These are phyloP conservation scores for Brienomyrus brachyistius DNA, from an alignment of 2,113 vertebrate species.

Conservation along the genomic window DNA sequence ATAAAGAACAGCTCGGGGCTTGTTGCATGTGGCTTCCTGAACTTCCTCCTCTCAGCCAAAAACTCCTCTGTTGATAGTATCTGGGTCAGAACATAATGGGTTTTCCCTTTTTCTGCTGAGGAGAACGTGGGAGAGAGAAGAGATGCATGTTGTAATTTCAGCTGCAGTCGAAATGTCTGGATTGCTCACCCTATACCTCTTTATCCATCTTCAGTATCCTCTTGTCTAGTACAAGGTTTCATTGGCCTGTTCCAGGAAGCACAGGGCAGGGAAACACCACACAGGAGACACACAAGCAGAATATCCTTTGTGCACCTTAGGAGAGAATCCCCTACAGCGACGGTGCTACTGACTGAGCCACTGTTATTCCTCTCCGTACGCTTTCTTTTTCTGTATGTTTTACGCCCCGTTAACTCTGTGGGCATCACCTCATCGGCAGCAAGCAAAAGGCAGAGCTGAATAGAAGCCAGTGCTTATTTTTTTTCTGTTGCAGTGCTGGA, in stretches of 20 bases:
- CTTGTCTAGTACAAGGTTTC: background rate
- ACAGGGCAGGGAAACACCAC: background rate
- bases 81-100: background rate
- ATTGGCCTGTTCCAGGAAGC: background rate
- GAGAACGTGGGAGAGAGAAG: background rate
- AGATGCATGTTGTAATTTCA: background rate
- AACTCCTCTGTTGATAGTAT: background rate
- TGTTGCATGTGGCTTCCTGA: background rate
- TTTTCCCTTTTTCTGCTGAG: background rate
- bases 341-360: background rate
- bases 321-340: background rate
- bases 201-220: background rate
- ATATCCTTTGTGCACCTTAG: background rate
- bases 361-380: background rate
- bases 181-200: background rate
- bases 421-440: background rate
- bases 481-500: slow-evolving; percentile 65
- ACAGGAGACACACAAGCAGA: background rate
- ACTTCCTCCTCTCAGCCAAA: background rate
- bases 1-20: slow-evolving; percentile 8
- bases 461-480: slow-evolving; percentile 17
- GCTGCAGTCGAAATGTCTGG: background rate
- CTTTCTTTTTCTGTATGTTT: background rate
- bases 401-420: background rate
- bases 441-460: background rate